Conservation (phyloP, 2,113 vertebrate genomes). For the Brachyhypopomus occidentalis region DNA sequence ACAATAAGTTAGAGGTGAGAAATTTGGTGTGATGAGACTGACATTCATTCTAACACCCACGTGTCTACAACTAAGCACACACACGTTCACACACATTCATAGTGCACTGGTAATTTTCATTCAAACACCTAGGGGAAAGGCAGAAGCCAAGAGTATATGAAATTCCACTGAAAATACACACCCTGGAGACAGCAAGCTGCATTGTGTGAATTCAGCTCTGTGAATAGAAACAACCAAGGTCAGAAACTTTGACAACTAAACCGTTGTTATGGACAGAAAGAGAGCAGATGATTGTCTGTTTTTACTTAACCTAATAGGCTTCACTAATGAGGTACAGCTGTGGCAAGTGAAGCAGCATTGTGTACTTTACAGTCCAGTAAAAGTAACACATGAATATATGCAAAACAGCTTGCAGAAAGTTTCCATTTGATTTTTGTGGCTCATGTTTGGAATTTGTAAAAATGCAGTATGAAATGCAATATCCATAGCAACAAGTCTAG, state of each 20-base stretch:
- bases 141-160: neutral
- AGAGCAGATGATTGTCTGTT: neutral
- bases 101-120: slow-evolving; percentile 8
- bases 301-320: too few species aligned
- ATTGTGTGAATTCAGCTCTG: neutral
- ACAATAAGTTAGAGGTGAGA: neutral
- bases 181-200: neutral
- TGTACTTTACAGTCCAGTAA: too few species aligned
- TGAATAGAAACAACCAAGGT: neutral
- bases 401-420: too few species aligned
- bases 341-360: too few species aligned
- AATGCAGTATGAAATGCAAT: too few species aligned
- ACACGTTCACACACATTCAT: too few species aligned
- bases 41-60: neutral
- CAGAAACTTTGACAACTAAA: neutral
- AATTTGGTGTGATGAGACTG: neutral
- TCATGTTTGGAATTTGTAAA: too few species aligned
- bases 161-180: neutral
- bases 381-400: too few species aligned
- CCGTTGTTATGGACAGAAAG: neutral
- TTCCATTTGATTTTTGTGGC: too few species aligned
- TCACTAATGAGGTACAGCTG: too few species aligned
- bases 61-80: neutral
- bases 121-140: neutral
- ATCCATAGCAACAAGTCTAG: too few species aligned